A percentile compares a stretch with the other conserved stretches of the same genome.
These are phyloP conservation scores for Phallusia fumigata DNA, from an alignment of 23 tunicate species.

Conservation along the genomic window DNA sequence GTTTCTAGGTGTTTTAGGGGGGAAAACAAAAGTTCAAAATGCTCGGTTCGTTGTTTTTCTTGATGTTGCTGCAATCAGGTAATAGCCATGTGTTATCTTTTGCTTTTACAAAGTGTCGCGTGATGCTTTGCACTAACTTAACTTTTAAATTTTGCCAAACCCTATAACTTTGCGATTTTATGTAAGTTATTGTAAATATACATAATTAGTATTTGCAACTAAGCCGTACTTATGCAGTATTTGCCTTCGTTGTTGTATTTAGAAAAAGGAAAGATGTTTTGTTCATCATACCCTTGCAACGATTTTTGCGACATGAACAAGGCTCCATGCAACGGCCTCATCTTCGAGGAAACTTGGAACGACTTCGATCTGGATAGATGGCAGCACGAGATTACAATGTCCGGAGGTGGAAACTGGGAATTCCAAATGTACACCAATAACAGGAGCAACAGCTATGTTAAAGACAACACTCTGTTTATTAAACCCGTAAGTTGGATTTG, in stretches of 20 bases:
- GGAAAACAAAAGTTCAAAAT: not conserved
- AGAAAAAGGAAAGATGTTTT: not conserved
- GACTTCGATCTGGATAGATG: conserved; percentile 68
- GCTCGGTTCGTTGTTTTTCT: not conserved
- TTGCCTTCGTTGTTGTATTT: no score
- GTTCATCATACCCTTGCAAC: conserved; percentile 54
- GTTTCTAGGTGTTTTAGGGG: no score
- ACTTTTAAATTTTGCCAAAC: no score
- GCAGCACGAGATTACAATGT: conserved; percentile 96
- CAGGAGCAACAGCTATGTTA: conserved; percentile 83
- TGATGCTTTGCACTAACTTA: no score
- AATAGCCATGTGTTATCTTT: not conserved
- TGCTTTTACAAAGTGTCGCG: no score
- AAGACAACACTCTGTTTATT: conserved; percentile 90
- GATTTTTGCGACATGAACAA: conserved; percentile 44
- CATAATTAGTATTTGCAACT: no score
- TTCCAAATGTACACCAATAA: conserved; percentile 88
- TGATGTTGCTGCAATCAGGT: not conserved
- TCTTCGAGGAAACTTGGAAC: conserved; percentile 95
- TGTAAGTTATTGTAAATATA: no score
- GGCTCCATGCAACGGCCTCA: conserved; percentile 82
- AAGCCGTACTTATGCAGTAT: no score
- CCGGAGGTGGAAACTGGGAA: conserved; percentile 99
- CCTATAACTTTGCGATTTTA: no score
- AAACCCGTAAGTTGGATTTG: conserved; percentile 63